Conservation (phyloP, 2,797 vertebrate genomes). For the Lacerta bilineata region DNA sequence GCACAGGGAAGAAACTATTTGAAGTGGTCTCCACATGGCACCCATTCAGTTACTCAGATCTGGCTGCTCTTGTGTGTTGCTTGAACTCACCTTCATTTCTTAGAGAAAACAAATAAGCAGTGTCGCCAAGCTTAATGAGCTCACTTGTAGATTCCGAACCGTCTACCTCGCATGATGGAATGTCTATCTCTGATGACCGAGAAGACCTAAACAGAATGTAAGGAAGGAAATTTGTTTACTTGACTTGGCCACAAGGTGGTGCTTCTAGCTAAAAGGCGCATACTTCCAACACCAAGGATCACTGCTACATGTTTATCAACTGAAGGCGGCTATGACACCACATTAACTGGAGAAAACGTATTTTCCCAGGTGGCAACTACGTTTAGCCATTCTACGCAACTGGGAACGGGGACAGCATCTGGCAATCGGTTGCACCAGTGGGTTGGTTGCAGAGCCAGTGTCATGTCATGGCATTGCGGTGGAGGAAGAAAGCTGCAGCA, state of each 20-base stretch:
- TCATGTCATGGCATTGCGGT: neutral
- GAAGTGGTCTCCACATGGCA: neutral
- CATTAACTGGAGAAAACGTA: neutral
- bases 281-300: neutral
- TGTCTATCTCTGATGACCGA: conserved; percentile 69
- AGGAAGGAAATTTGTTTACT: conserved; percentile 13
- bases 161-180: conserved; percentile 81
- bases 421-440: neutral
- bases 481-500: neutral
- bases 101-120: conserved; percentile 85
- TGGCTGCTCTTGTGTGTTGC: neutral
- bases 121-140: conserved; percentile 88
- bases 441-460: neutral
- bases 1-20: neutral
- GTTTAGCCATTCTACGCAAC: neutral
- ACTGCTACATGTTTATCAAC: neutral
- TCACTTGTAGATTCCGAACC: conserved; percentile 86
- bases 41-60: neutral
- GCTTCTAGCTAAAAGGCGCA: conserved; percentile 18
- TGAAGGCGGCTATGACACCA: neutral
- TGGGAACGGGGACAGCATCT: neutral
- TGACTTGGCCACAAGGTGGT: conserved; percentile 56
- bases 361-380: neutral
- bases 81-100: conserved; percentile 85
- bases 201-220: conserved; percentile 71